Evolutionary conservation across 2,888 invertebrate genomes (phyloP).

Genomic region (Epinotia ramella): DNA sequence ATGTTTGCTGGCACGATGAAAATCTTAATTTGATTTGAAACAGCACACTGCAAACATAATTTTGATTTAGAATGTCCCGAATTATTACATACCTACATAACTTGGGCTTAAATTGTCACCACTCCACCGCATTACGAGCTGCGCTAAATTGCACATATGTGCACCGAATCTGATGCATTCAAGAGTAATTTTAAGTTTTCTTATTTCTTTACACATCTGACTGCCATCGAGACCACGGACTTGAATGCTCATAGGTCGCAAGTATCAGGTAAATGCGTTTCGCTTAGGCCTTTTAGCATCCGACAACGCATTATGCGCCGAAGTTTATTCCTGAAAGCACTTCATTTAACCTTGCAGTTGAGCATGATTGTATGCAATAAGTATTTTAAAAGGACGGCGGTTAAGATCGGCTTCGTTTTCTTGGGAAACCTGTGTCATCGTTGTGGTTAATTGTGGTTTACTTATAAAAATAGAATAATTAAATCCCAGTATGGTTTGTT

Average conservation of each 20-base stretch:
- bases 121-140: constrained; percentile 10
- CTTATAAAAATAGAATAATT: background rate
- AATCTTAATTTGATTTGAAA: too few relatives aligned
- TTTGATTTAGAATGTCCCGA: background rate
- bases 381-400: constrained; percentile 25
- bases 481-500: background rate
- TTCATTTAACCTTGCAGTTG: constrained; percentile 38
- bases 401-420: constrained; percentile 2
- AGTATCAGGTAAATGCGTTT: background rate
- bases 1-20: too few relatives aligned
- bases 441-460: constrained; percentile 11
- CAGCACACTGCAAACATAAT: background rate
- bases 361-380: constrained; percentile 24
- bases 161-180: constrained; percentile 27
- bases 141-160: constrained; percentile 33
- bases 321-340: constrained; percentile 41
- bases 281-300: background rate
- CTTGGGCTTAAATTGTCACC: constrained; percentile 29
- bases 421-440: constrained; percentile 25
- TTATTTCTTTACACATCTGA: constrained; percentile 42
- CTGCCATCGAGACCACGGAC: constrained; percentile 19
- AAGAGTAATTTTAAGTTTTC: constrained; percentile 33
- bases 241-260: background rate
- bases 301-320: constrained; percentile 19
- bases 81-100: constrained; percentile 14